Conservation (phyloP, 1,140 invertebrate species). For the Calosoma granatense region DNA sequence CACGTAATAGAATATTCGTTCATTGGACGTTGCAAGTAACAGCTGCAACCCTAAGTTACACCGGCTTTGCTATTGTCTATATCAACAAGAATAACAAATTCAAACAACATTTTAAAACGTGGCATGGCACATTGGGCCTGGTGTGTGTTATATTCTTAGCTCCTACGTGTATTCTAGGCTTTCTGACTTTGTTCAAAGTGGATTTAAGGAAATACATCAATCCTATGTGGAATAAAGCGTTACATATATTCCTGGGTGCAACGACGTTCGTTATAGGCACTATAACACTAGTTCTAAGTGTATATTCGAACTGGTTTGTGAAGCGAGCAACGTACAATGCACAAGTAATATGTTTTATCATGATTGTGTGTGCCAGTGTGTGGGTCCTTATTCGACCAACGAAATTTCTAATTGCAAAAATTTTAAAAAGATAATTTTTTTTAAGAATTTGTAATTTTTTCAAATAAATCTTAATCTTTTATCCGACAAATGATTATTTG, state of each 20-base stretch:
- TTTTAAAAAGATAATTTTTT: not conserved
- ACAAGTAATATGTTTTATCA: not conserved
- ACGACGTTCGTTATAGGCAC: slow-evolving; percentile 22
- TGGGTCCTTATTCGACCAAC: not conserved
- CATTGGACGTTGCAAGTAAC: slow-evolving; percentile 20
- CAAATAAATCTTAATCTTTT: too few relatives aligned
- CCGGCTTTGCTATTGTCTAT: slow-evolving; percentile 20
- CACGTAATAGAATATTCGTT: slow-evolving; percentile 13
- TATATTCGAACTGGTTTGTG: slow-evolving; percentile 26
- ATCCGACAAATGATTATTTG: too few relatives aligned
- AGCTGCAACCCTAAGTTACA: slow-evolving; percentile 14
- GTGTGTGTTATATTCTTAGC: slow-evolving; percentile 18
- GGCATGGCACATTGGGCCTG: slow-evolving; percentile 24
- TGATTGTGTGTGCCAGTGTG: not conserved
- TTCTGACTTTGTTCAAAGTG: slow-evolving; percentile 18
- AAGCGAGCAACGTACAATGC: slow-evolving; percentile 16
- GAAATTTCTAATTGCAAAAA: not conserved
- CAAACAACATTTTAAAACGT: slow-evolving; percentile 24
- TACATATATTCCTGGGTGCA: slow-evolving; percentile 21
- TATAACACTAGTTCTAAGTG: slow-evolving; percentile 23
- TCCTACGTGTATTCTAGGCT: slow-evolving; percentile 19
- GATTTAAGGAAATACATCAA: slow-evolving; percentile 19
- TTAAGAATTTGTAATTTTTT: not conserved
- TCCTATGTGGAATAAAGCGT: slow-evolving; percentile 20
- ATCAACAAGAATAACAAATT: slow-evolving; percentile 21